Percentiles rank a stretch among this genome's conserved stretches.
These are phyloP conservation scores for Orthosia gothica DNA, from an alignment of 2,888 invertebrate genomes.

Conservation along the genomic window DNA sequence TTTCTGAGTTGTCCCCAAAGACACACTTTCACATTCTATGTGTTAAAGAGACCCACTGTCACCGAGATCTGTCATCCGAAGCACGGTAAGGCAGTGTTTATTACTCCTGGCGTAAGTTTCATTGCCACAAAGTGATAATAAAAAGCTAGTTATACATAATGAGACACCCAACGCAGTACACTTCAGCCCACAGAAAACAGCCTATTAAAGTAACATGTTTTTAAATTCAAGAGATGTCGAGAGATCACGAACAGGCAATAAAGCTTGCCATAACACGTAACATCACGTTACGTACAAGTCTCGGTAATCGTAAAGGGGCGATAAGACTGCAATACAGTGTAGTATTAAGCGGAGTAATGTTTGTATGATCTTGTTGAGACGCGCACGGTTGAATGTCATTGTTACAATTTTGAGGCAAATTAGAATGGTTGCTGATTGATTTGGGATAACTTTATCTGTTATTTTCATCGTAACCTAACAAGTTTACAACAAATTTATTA, in stretches of 20 bases:
- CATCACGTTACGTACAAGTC: conserved; percentile 26
- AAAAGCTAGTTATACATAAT: too few relatives aligned
- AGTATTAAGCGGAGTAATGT: conserved; percentile 8
- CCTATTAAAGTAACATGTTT: neutral
- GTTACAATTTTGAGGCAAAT: conserved; percentile 23
- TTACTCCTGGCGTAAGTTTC: too few relatives aligned
- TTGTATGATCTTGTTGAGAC: conserved; percentile 21
- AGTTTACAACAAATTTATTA: too few relatives aligned
- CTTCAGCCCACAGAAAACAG: neutral
- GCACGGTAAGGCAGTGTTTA: too few relatives aligned
- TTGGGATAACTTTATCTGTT: too few relatives aligned
- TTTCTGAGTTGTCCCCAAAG: too few relatives aligned
- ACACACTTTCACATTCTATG: too few relatives aligned
- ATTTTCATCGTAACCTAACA: too few relatives aligned
- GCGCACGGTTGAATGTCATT: conserved; percentile 15
- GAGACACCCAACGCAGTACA: neutral
- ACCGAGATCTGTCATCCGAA: too few relatives aligned
- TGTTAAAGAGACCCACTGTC: too few relatives aligned
- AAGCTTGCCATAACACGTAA: conserved; percentile 38
- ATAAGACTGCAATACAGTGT: conserved; percentile 39
- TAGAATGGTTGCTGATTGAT: neutral
- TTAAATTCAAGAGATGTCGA: conserved; percentile 7
- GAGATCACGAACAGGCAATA: conserved; percentile 30
- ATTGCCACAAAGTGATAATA: too few relatives aligned
- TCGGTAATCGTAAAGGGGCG: conserved; percentile 44